phyloP scores from a whole-genome alignment of 1,140 invertebrate species.

The Marisa cornuarietis region DNA sequence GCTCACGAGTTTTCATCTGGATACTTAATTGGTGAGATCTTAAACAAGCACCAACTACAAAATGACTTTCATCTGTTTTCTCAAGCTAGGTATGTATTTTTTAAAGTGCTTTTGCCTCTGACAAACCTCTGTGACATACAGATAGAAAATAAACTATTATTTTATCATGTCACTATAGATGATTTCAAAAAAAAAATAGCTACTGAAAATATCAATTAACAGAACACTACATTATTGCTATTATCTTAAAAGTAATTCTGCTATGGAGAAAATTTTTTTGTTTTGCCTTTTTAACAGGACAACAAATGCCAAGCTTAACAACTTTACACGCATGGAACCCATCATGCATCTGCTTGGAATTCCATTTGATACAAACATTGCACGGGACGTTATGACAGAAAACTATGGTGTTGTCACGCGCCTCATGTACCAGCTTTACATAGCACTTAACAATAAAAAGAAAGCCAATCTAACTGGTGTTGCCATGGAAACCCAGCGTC shows the following conservation, averaged over 20 bases:
- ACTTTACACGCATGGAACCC: slow-evolving; percentile 65
- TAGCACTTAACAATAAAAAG: slow-evolving; percentile 66
- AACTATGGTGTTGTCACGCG: slow-evolving; percentile 61
- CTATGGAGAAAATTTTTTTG: background rate
- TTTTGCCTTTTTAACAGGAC: slow-evolving; percentile 46
- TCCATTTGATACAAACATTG: slow-evolving; percentile 65
- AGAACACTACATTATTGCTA: too few relatives aligned
- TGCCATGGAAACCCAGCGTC: slow-evolving; percentile 66
- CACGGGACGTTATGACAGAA: slow-evolving; percentile 65
- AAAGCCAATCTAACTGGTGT: slow-evolving; percentile 65
- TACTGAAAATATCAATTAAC: background rate
- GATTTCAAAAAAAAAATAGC: background rate
- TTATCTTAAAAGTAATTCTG: too few relatives aligned
- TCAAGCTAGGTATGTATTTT: slow-evolving; percentile 59
- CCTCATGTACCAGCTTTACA: slow-evolving; percentile 65
- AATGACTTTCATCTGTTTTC: slow-evolving; percentile 68
- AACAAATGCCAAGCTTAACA: slow-evolving; percentile 66
- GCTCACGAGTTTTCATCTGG: slow-evolving; percentile 63
- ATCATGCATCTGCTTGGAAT: slow-evolving; percentile 62
- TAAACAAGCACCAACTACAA: slow-evolving; percentile 64
- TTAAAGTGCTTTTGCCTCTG: background rate
- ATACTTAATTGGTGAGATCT: slow-evolving; percentile 65
- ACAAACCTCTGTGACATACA: background rate
- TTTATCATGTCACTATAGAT: background rate
- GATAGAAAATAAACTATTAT: background rate